These are phyloP conservation scores for Bellardia bayeri DNA, from an alignment of 2,888 invertebrate genomes.

Conservation along the genomic window DNA sequence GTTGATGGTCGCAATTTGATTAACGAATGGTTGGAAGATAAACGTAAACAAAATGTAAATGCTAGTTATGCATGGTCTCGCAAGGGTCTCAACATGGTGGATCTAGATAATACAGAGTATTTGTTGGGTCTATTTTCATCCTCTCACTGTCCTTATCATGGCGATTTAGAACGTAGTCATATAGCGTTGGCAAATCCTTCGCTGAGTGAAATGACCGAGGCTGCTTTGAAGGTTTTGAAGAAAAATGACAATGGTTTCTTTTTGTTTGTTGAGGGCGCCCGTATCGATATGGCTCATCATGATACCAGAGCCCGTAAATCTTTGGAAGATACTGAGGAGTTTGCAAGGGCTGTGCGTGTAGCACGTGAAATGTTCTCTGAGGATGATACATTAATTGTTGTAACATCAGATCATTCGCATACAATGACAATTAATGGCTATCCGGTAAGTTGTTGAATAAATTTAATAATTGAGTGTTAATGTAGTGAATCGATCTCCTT, in stretches of 20 bases:
- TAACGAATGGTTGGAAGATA: constrained; percentile 86
- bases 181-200: constrained; percentile 86
- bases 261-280: constrained; percentile 89
- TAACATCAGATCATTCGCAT: constrained; percentile 93
- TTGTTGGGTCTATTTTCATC: constrained; percentile 86
- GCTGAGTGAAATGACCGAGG: constrained; percentile 88
- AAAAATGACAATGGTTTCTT: constrained; percentile 89
- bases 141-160: constrained; percentile 87
- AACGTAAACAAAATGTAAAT: constrained; percentile 74
- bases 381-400: constrained; percentile 92
- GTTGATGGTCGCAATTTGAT: constrained; percentile 88
- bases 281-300: constrained; percentile 86
- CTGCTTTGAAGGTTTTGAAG: constrained; percentile 87
- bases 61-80: constrained; percentile 83
- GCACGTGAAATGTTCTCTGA: constrained; percentile 87
- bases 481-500: too few relatives aligned
- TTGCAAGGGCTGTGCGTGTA: constrained; percentile 89
- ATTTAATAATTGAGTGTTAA: too few relatives aligned
- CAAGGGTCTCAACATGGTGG: constrained; percentile 81
- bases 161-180: constrained; percentile 85
- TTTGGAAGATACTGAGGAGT: constrained; percentile 91
- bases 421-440: constrained; percentile 92
- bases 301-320: constrained; percentile 88
- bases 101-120: constrained; percentile 85
- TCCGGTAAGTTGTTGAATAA: constrained; percentile 85